These are phyloP conservation scores for Tenodera sinensis DNA, from an alignment of 2,888 invertebrate genomes.

Conservation along the genomic window DNA sequence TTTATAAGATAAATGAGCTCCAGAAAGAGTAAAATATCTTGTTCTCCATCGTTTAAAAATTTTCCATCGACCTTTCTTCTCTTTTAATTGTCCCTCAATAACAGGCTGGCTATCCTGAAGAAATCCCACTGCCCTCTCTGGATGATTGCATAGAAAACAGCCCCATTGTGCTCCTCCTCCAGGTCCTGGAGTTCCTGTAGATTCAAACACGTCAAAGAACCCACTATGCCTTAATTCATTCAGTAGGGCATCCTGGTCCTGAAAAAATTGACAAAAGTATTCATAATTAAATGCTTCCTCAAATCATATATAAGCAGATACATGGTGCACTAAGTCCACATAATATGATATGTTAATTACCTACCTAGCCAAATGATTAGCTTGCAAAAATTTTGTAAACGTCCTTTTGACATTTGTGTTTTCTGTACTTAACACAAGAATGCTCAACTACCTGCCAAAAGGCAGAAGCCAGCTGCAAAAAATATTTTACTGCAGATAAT, in stretches of 20 bases:
- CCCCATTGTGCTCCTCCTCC: slow-evolving; percentile 68
- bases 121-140: slow-evolving; percentile 83
- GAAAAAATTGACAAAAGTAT: slow-evolving; percentile 23
- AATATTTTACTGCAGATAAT: too few species aligned
- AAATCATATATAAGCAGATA: too few species aligned
- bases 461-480: too few species aligned
- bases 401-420: too few species aligned
- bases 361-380: too few species aligned
- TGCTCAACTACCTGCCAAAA: too few species aligned
- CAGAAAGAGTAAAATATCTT: slow-evolving; percentile 89
- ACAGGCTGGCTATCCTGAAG: slow-evolving; percentile 74
- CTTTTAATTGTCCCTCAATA: slow-evolving; percentile 86
- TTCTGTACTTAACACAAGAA: too few species aligned
- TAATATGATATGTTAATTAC: too few species aligned
- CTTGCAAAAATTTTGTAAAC: too few species aligned
- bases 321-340: too few species aligned
- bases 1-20: slow-evolving; percentile 84
- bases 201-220: slow-evolving; percentile 91
- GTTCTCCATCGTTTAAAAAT: slow-evolving; percentile 90
- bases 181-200: slow-evolving; percentile 53
- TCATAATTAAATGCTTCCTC: not conserved
- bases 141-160: slow-evolving; percentile 91
- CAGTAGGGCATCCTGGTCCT: slow-evolving; percentile 82
- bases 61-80: slow-evolving; percentile 89
- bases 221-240: slow-evolving; percentile 82